phyloP scores from a whole-genome alignment of 2,113 vertebrate species.

The Cyphomyrus plagiostoma region DNA sequence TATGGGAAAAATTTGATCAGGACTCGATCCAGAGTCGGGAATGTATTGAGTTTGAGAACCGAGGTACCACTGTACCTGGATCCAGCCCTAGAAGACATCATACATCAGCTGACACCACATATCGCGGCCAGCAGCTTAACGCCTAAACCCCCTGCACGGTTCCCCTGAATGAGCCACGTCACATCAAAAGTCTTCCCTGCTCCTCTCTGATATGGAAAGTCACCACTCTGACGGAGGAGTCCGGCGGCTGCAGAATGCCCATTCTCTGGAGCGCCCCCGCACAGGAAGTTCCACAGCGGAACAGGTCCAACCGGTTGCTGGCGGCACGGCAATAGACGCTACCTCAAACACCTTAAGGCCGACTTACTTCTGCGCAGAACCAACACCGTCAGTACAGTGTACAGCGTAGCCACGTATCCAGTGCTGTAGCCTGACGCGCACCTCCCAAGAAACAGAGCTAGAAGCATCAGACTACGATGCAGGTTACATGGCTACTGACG shows the following conservation, averaged over 20 bases:
- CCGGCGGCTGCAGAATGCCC: accelerated
- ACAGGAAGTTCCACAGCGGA: background rate
- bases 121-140: background rate
- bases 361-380: background rate
- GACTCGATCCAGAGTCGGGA: too few species aligned
- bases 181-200: background rate
- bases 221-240: background rate
- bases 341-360: background rate
- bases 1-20: too few species aligned
- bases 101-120: background rate
- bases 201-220: background rate
- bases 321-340: background rate
- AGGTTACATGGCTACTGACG: background rate
- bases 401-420: background rate
- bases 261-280: background rate
- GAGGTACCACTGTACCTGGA: background rate
- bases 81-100: background rate
- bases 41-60: too few species aligned
- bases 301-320: background rate
- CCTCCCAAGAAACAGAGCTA: background rate
- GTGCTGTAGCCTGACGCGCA: background rate
- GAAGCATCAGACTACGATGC: background rate
- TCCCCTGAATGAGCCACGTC: background rate
- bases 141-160: background rate
- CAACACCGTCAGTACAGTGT: background rate